phyloP scores from a whole-genome alignment of 2,797 vertebrate genomes.

The Adelosebastes latens region DNA sequence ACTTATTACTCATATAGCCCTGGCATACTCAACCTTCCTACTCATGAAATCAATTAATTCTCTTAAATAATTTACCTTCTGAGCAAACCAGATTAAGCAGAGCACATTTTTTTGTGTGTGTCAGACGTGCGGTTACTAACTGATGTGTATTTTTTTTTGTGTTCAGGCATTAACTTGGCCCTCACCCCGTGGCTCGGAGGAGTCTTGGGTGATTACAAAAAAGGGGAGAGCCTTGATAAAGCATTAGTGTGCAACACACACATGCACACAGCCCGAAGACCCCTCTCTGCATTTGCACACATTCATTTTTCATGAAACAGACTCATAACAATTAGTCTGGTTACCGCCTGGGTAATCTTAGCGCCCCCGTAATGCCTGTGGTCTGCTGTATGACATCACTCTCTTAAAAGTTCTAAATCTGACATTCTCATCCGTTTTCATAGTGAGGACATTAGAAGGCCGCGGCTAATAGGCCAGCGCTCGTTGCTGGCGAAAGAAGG shows the following conservation, averaged over 20 bases:
- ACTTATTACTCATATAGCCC: conserved; percentile 83
- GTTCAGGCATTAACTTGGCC: conserved; percentile 78
- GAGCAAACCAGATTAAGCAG: conserved; percentile 82
- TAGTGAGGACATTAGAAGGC: conserved; percentile 78
- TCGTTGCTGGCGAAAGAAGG: conserved; percentile 72
- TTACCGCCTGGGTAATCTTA: conserved; percentile 84
- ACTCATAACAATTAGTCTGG: conserved; percentile 87
- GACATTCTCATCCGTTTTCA: conserved; percentile 82
- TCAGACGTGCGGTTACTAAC: conserved; percentile 74
- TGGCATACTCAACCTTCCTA: conserved; percentile 84
- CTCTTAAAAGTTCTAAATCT: conserved; percentile 81
- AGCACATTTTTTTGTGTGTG: conserved; percentile 74
- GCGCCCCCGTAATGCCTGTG: conserved; percentile 75
- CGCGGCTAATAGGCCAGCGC: conserved; percentile 68
- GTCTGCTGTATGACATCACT: conserved; percentile 84
- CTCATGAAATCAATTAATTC: conserved; percentile 88
- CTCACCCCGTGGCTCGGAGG: conserved; percentile 71
- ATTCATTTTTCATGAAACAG: conserved; percentile 89
- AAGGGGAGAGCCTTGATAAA: conserved; percentile 82
- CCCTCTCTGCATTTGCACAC: conserved; percentile 82
- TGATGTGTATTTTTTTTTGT: conserved; percentile 66
- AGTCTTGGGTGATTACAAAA: conserved; percentile 84
- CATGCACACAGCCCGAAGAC: conserved; percentile 71
- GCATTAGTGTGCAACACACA: conserved; percentile 78
- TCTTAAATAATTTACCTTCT: conserved; percentile 86